phyloP scores from a whole-genome alignment of 2,797 vertebrate genomes.

The Semotilus atromaculatus region DNA sequence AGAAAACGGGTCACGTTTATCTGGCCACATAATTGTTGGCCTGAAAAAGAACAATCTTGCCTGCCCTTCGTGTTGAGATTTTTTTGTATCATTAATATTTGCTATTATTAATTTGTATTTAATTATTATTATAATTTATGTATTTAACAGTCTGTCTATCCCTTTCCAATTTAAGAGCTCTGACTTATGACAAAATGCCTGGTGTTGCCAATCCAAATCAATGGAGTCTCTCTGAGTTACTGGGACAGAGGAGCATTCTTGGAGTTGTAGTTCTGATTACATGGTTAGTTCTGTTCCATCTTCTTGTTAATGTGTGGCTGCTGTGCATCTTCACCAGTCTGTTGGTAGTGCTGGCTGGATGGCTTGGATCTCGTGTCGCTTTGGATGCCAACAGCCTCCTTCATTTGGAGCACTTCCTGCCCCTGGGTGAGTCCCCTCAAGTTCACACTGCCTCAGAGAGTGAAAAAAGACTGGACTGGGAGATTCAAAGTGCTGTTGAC shows the following conservation, averaged over 20 bases:
- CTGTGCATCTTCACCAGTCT: slow-evolving; percentile 85
- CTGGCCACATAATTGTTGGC: background rate
- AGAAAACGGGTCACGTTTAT: background rate
- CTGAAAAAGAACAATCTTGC: background rate
- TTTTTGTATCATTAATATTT: background rate
- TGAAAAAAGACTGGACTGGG: slow-evolving; percentile 79
- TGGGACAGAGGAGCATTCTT: slow-evolving; percentile 77
- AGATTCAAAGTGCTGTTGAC: slow-evolving; percentile 82
- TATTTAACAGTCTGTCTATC: background rate
- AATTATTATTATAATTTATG: background rate
- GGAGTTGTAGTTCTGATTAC: slow-evolving; percentile 72
- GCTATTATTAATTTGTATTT: background rate
- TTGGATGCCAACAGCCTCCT: slow-evolving; percentile 75
- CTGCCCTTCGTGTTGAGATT: background rate
- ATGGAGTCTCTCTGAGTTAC: slow-evolving; percentile 64
- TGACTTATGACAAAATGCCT: slow-evolving; percentile 61
- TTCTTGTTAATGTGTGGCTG: slow-evolving; percentile 85
- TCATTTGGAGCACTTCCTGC: slow-evolving; percentile 87
- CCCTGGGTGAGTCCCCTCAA: slow-evolving; percentile 65
- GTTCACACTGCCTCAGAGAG: slow-evolving; percentile 66
- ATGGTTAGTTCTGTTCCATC: slow-evolving; percentile 86
- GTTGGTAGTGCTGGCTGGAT: slow-evolving; percentile 83
- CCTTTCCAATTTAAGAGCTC: slow-evolving; percentile 6
- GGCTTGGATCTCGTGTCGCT: slow-evolving; percentile 81
- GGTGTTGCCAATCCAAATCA: slow-evolving; percentile 52